phyloP scores from a whole-genome alignment of 2,888 invertebrate genomes.

The Brachyptera risi region DNA sequence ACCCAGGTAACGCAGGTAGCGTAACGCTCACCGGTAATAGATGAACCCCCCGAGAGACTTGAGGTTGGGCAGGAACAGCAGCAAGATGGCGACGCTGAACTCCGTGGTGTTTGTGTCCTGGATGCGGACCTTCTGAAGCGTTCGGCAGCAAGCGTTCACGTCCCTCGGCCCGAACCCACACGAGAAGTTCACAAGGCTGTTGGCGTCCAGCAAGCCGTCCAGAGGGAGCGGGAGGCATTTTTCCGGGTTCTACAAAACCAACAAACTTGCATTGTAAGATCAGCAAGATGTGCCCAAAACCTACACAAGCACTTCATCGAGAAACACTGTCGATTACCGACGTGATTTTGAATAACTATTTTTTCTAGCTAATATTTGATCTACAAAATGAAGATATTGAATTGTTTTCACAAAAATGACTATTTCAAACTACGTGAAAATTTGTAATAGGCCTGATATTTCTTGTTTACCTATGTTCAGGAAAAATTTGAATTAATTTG shows the following conservation, averaged over 20 bases:
- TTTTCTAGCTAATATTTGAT: no score
- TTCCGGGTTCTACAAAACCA: conserved; percentile 25
- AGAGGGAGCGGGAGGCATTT: not conserved
- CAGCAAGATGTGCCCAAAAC: no score
- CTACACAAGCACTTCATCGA: no score
- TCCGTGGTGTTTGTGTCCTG: conserved; percentile 41
- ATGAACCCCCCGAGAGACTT: conserved; percentile 40
- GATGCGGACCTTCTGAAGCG: conserved; percentile 38
- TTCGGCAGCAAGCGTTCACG: conserved; percentile 37
- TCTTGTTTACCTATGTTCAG: no score
- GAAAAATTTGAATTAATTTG: no score
- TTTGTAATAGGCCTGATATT: no score
- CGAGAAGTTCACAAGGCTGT: not conserved
- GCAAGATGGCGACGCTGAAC: conserved; percentile 37
- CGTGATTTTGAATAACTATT: no score
- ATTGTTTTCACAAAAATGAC: no score
- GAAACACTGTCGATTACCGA: no score
- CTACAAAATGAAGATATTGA: no score
- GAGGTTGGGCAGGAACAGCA: conserved; percentile 38
- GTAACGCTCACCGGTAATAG: conserved; percentile 39
- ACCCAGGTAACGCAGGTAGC: not conserved
- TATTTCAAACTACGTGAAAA: no score
- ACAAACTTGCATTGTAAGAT: no score
- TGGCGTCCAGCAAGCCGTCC: conserved; percentile 1
- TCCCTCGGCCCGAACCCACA: conserved; percentile 10